These are phyloP conservation scores for Tiaroga cobitis DNA, from an alignment of 2,797 vertebrate species.

Conservation along the genomic window DNA sequence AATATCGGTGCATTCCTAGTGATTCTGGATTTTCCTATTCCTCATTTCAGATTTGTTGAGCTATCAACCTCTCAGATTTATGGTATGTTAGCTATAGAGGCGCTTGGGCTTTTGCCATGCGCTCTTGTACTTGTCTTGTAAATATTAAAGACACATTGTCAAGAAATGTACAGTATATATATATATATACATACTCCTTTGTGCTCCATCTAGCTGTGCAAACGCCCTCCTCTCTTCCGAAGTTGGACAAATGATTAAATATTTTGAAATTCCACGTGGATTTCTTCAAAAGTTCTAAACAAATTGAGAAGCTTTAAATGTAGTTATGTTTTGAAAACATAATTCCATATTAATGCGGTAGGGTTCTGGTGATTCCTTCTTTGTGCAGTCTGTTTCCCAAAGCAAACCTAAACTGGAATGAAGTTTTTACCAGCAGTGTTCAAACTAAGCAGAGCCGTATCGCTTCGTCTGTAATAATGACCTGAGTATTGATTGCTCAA, in stretches of 20 bases:
- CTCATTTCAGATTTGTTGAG: neutral
- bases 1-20: neutral
- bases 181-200: too few species aligned
- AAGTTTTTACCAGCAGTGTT: constrained; percentile 37
- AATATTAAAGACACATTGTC: neutral
- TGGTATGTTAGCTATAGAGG: neutral
- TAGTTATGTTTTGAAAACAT: constrained; percentile 20
- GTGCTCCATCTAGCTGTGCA: neutral
- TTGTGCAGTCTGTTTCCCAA: constrained; percentile 16
- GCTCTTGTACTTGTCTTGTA: neutral
- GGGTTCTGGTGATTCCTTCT: constrained; percentile 30
- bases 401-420: constrained; percentile 33
- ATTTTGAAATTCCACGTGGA: neutral
- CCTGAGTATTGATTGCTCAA: constrained; percentile 54
- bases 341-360: constrained; percentile 38
- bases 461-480: constrained; percentile 51
- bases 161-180: too few species aligned
- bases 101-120: neutral
- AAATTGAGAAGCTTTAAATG: constrained; percentile 7
- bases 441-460: constrained; percentile 30
- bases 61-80: neutral
- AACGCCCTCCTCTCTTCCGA: neutral
- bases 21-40: neutral
- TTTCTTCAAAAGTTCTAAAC: neutral
- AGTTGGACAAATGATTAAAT: neutral